These are phyloP conservation scores for Trochalopteron elliotii DNA, from an alignment of 2,113 vertebrate genomes.

Conservation along the genomic window DNA sequence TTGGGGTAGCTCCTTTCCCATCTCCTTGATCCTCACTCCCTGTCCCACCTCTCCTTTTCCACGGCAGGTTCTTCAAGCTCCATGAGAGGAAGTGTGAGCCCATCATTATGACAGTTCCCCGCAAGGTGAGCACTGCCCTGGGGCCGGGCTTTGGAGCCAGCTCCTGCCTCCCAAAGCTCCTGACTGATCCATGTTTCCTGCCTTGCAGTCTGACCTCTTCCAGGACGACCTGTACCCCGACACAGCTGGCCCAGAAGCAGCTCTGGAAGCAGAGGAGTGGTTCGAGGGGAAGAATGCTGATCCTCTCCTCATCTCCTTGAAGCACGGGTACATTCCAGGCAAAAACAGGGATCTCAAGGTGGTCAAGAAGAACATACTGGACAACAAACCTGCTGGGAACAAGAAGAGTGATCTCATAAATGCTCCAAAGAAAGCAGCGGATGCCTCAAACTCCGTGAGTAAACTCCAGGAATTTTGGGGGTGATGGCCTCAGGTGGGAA, in stretches of 20 bases:
- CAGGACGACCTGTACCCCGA: conserved; percentile 97
- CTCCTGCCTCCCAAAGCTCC: background rate
- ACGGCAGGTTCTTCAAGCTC: conserved; percentile 92
- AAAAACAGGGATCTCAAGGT: conserved; percentile 94
- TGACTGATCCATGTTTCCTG: background rate
- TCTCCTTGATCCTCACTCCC: background rate
- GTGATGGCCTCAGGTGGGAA: background rate
- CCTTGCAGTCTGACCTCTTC: conserved; percentile 91
- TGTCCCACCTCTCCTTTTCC: background rate
- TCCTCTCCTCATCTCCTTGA: conserved; percentile 92
- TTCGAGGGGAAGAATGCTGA: conserved; percentile 92
- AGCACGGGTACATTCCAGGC: conserved; percentile 89
- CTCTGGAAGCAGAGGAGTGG: conserved; percentile 95
- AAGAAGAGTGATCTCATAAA: conserved; percentile 85
- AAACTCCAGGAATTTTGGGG: background rate
- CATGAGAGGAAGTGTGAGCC: conserved; percentile 97
- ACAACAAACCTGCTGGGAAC: conserved; percentile 79
- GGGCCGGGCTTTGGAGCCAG: background rate
- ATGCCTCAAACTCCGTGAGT: conserved; percentile 71
- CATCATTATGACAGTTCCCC: conserved; percentile 97
- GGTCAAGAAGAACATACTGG: conserved; percentile 93
- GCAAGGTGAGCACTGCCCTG: conserved; percentile 84
- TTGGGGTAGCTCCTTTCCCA: background rate
- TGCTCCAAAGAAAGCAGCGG: conserved; percentile 78
- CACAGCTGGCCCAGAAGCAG: conserved; percentile 88